Evolutionary conservation across 2,888 invertebrate genomes (phyloP).

Genomic region (Cabera pusaria): DNA sequence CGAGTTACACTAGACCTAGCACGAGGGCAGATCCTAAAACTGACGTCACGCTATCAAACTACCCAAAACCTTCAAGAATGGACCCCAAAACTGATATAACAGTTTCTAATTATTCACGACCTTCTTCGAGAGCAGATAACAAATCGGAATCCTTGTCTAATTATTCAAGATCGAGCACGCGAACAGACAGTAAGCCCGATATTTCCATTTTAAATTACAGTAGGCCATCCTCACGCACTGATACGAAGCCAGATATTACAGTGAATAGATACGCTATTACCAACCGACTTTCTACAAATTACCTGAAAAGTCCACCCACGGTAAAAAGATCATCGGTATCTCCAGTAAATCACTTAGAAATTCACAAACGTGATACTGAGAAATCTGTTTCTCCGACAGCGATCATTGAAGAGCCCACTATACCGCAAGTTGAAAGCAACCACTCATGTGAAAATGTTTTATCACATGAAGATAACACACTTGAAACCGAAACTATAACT

Average conservation of each 20-base stretch:
- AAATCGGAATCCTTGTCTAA: constrained; percentile 17
- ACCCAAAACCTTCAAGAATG: constrained; percentile 9
- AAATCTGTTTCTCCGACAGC: constrained; percentile 45
- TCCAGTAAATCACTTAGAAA: constrained; percentile 57
- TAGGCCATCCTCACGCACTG: constrained; percentile 42
- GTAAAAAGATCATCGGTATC: constrained; percentile 66
- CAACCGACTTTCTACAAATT: constrained; percentile 67
- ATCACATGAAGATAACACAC: constrained; percentile 35
- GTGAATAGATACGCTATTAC: constrained; percentile 71
- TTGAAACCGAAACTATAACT: constrained; percentile 76
- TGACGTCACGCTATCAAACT: constrained; percentile 39
- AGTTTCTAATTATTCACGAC: constrained; percentile 16
- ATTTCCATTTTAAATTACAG: constrained; percentile 9
- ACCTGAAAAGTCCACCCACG: constrained; percentile 67
- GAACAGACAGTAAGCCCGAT: constrained; percentile 15
- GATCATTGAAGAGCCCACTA: constrained; percentile 41
- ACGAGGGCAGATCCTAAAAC: constrained; percentile 49
- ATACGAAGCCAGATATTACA: constrained; percentile 50
- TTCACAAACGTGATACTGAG: constrained; percentile 45
- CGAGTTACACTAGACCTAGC: constrained; percentile 56
- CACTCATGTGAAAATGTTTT: background rate
- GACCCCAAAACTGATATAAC: constrained; percentile 14
- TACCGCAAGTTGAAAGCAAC: constrained; percentile 30
- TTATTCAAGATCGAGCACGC: constrained; percentile 13
- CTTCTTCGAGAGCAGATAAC: constrained; percentile 14